Percentiles rank a stretch among this genome's conserved stretches.
phyloP scores from a whole-genome alignment of 2,113 vertebrate genomes.

The Perca fluviatilis region DNA sequence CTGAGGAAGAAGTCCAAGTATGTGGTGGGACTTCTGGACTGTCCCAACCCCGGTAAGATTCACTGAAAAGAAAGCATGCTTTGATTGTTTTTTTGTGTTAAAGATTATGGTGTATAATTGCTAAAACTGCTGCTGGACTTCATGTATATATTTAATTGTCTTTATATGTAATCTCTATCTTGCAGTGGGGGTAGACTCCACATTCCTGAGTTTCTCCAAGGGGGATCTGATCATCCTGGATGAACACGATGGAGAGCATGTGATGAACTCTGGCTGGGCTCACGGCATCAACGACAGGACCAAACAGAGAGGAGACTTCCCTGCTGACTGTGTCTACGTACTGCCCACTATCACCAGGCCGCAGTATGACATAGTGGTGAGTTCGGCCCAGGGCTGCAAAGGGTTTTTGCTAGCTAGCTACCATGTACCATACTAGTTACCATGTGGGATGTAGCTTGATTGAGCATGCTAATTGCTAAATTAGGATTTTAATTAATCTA shows the following conservation, averaged over 20 bases:
- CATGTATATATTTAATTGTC: not conserved
- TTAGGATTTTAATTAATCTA: no score
- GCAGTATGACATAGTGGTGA: constrained; percentile 92
- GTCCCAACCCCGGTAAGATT: constrained; percentile 91
- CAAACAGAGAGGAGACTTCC: constrained; percentile 94
- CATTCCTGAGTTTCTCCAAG: constrained; percentile 94
- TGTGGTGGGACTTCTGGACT: constrained; percentile 95
- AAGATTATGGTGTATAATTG: not conserved
- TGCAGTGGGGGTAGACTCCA: constrained; percentile 88
- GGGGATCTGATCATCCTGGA: constrained; percentile 96
- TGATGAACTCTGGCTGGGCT: constrained; percentile 96
- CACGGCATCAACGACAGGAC: constrained; percentile 93
- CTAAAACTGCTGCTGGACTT: not conserved
- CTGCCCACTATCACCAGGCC: constrained; percentile 93
- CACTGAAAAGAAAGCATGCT: not conserved
- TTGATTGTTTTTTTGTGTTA: not conserved
- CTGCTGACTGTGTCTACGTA: constrained; percentile 93
- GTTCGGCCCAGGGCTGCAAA: constrained; percentile 8
- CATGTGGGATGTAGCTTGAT: no score
- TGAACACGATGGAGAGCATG: constrained; percentile 92
- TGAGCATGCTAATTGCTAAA: no score
- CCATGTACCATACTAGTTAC: no score
- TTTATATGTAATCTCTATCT: not conserved
- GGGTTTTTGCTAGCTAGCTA: no score
- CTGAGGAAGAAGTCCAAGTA: constrained; percentile 95